phyloP scores from a whole-genome alignment of 2,113 vertebrate genomes.

The Empidonax alnorum region DNA sequence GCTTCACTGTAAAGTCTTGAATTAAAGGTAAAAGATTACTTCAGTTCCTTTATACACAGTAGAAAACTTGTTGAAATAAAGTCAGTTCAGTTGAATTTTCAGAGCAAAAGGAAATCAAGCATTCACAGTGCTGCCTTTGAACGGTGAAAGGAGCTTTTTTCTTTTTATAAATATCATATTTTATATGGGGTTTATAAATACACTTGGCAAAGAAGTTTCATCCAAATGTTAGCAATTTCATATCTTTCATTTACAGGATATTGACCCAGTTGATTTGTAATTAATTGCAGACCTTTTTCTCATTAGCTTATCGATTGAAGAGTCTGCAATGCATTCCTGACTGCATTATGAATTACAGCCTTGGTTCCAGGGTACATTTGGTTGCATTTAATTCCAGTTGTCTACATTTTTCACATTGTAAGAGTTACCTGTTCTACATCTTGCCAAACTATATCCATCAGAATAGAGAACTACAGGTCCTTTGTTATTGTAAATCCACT shows the following conservation, averaged over 20 bases:
- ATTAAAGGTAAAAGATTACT: background rate
- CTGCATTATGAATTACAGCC: slow-evolving; percentile 41
- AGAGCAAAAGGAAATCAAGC: background rate
- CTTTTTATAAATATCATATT: slow-evolving; percentile 21
- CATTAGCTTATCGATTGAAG: slow-evolving; percentile 46
- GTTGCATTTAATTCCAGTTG: slow-evolving; percentile 9
- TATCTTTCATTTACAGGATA: slow-evolving; percentile 37
- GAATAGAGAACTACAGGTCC: background rate
- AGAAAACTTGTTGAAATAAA: slow-evolving; percentile 14
- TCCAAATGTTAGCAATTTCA: slow-evolving; percentile 47
- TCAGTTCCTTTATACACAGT: background rate
- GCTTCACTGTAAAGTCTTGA: background rate
- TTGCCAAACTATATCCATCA: background rate
- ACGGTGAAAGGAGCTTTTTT: slow-evolving; percentile 31
- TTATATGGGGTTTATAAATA: slow-evolving; percentile 55
- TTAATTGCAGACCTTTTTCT: slow-evolving; percentile 55
- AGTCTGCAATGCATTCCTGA: slow-evolving; percentile 25
- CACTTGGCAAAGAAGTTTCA: slow-evolving; percentile 14
- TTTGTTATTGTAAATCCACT: slow-evolving; percentile 1
- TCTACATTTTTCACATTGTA: slow-evolving; percentile 44
- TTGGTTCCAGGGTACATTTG: slow-evolving; percentile 18
- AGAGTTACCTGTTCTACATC: slow-evolving; percentile 31
- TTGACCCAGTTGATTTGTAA: slow-evolving; percentile 59
- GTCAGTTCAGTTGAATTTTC: background rate
- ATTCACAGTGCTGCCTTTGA: background rate